Conservation (phyloP, 2,888 invertebrate genomes). For the Drosophila nr. perissopoda region DNA sequence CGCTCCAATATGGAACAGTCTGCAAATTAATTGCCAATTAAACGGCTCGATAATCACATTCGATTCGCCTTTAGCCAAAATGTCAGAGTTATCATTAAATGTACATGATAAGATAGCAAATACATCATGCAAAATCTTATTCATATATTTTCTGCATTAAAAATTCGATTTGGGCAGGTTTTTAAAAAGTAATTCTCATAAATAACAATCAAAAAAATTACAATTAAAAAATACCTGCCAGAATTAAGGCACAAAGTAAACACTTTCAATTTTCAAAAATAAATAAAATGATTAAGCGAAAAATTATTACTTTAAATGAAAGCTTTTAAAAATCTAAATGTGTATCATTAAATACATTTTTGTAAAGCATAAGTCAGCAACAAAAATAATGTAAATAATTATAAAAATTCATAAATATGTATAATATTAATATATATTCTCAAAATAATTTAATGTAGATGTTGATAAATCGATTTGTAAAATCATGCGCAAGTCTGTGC, state of each 20-base stretch:
- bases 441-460: not conserved
- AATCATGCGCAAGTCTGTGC: not conserved
- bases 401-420: not conserved
- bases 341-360: not conserved
- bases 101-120: not conserved
- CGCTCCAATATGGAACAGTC: constrained; percentile 53
- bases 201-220: not conserved
- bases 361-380: not conserved
- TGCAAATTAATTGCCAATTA: constrained; percentile 74
- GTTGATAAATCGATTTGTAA: not conserved
- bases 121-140: not conserved
- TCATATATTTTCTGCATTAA: not conserved
- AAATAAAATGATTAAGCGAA: not conserved
- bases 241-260: not conserved
- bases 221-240: not conserved
- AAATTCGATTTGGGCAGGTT: not conserved
- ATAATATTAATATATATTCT: not conserved
- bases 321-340: not conserved
- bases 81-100: constrained; percentile 4
- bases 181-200: not conserved
- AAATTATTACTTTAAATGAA: not conserved
- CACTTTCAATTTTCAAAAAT: not conserved
- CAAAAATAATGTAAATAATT: not conserved
- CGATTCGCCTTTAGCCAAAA: constrained; percentile 49
- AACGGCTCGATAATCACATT: constrained; percentile 62